Evolutionary conservation across 2,797 vertebrate species (phyloP).

Genomic region (Nannoperca australis): DNA sequence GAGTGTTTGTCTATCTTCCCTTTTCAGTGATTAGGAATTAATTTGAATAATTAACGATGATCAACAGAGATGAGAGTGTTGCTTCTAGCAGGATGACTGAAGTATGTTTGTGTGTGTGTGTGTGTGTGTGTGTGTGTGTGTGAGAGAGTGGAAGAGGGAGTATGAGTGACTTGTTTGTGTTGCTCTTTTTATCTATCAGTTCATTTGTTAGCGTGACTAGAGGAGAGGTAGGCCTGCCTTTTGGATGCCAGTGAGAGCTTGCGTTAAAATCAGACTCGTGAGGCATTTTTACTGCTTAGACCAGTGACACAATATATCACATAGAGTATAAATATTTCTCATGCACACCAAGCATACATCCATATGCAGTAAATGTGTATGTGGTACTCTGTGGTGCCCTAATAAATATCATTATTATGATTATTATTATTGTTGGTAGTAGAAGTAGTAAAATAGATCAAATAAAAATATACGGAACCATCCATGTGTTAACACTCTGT

Average conservation of each 20-base stretch:
- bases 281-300: background rate
- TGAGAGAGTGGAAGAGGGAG: slow-evolving; percentile 18
- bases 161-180: slow-evolving; percentile 52
- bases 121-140: slow-evolving; percentile 40
- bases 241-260: slow-evolving; percentile 20
- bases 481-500: background rate
- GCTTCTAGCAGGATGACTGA: slow-evolving; percentile 64
- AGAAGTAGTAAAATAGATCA: background rate
- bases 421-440: background rate
- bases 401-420: background rate
- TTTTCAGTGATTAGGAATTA: slow-evolving; percentile 85
- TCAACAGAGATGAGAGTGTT: slow-evolving; percentile 83
- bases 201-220: slow-evolving; percentile 41
- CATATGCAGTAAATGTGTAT: background rate
- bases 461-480: too few species aligned
- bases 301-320: background rate
- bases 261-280: background rate
- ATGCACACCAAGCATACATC: background rate
- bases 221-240: slow-evolving; percentile 30
- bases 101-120: slow-evolving; percentile 46
- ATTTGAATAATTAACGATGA: slow-evolving; percentile 86
- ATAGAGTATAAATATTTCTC: background rate
- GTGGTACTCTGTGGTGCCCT: background rate
- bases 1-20: slow-evolving; percentile 84
- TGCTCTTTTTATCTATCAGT: slow-evolving; percentile 50